Percentiles rank a stretch among this genome's conserved stretches.
Evolutionary conservation across 2,113 vertebrate species (phyloP).

Genomic region (Baryphthengus martii): DNA sequence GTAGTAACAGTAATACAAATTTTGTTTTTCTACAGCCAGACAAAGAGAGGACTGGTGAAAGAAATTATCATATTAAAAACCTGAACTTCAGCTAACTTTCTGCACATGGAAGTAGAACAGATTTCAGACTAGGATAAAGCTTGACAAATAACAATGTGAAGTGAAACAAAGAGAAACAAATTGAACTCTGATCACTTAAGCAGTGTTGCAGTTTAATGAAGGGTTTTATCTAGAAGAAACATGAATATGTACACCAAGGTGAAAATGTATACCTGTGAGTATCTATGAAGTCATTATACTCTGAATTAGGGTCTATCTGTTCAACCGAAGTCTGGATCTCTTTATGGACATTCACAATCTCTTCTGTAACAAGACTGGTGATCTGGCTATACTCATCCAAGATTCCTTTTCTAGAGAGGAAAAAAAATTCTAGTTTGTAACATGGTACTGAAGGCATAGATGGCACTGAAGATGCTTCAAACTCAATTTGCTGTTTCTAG

Average conservation of each 20-base stretch:
- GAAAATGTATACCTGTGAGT: constrained; percentile 80
- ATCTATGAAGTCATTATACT: constrained; percentile 92
- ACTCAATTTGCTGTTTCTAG: neutral
- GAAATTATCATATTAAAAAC: neutral
- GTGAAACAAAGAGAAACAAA: neutral
- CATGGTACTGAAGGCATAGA: neutral
- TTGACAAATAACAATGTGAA: neutral
- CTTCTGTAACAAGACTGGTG: constrained; percentile 92
- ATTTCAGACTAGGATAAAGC: neutral
- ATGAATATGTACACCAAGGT: neutral
- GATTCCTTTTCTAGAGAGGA: constrained; percentile 84
- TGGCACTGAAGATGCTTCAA: neutral
- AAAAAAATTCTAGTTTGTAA: constrained; percentile 23
- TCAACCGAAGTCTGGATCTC: constrained; percentile 89
- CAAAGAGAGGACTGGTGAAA: neutral
- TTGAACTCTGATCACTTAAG: neutral
- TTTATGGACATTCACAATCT: constrained; percentile 92
- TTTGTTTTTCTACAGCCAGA: neutral
- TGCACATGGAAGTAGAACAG: neutral
- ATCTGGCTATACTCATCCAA: constrained; percentile 96
- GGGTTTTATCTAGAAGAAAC: neutral
- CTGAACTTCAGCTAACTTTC: neutral
- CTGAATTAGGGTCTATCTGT: constrained; percentile 88
- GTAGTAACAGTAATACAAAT: neutral
- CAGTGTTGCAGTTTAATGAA: neutral